Evolutionary conservation across 2,113 vertebrate genomes (phyloP).

Genomic region (Oncorhynchus tshawytscha): DNA sequence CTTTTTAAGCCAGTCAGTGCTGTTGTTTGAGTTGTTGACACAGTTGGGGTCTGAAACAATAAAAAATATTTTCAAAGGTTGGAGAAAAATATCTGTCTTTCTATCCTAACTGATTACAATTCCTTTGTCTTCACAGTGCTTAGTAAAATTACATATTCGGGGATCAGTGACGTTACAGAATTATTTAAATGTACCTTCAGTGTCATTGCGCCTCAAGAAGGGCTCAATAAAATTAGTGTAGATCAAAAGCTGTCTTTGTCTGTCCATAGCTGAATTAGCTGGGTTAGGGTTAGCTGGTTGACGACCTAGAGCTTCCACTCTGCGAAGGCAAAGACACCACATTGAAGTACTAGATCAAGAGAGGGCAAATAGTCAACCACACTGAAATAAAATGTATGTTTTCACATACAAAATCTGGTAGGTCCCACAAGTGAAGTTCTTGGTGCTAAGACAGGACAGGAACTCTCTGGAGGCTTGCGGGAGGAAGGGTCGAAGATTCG

Average conservation of each 20-base stretch:
- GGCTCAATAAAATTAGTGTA: constrained; percentile 21
- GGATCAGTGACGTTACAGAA: background rate
- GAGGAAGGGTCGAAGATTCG: constrained; percentile 10
- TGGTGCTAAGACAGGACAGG: constrained; percentile 39
- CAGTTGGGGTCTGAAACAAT: constrained; percentile 25
- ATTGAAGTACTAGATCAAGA: background rate
- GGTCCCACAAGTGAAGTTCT: constrained; percentile 29
- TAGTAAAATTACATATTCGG: background rate
- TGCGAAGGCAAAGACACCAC: background rate
- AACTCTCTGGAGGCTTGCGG: constrained; percentile 17
- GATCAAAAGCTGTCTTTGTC: background rate
- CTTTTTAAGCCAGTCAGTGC: constrained; percentile 24
- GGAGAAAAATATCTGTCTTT: background rate
- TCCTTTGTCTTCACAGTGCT: background rate
- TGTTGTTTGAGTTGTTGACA: background rate
- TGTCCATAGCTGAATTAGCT: background rate
- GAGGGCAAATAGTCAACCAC: background rate
- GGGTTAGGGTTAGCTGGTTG: background rate
- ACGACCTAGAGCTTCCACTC: background rate
- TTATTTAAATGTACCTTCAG: constrained; percentile 6
- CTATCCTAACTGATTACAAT: background rate
- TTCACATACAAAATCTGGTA: constrained; percentile 24
- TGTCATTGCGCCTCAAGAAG: too few relatives aligned
- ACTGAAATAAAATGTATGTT: background rate
- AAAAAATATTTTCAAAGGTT: too few relatives aligned